Evolutionary conservation across 2,888 invertebrate genomes (phyloP).

Genomic region (Cataglyphis cursor): DNA sequence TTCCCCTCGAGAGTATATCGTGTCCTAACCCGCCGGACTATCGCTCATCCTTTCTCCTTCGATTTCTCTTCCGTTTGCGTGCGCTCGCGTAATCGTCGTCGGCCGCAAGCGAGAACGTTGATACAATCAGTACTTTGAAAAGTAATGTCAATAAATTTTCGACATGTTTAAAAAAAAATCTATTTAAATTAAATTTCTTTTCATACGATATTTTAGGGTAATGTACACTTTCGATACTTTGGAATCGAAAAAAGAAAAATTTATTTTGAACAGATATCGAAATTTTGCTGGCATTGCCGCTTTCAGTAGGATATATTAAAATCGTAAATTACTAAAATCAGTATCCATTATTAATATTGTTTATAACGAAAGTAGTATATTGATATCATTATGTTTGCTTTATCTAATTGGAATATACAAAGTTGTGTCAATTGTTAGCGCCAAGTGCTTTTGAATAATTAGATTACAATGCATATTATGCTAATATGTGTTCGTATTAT

Average conservation of each 20-base stretch:
- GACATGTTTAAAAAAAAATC: not conserved
- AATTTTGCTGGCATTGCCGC: not conserved
- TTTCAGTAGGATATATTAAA: not conserved
- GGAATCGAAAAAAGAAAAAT: not conserved
- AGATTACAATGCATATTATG: not conserved
- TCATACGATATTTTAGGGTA: not conserved
- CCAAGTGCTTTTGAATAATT: constrained; percentile 43
- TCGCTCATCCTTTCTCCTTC: constrained; percentile 71
- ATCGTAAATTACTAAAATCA: not conserved
- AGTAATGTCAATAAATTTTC: not conserved
- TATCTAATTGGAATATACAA: constrained; percentile 20
- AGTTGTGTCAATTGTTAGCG: constrained; percentile 9
- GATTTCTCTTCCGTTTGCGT: constrained; percentile 67
- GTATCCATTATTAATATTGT: constrained; percentile 9
- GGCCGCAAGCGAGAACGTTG: not conserved
- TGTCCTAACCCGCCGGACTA: constrained; percentile 55
- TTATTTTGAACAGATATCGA: not conserved
- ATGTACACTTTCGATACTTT: not conserved
- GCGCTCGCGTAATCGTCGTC: constrained; percentile 62
- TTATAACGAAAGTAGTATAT: not conserved
- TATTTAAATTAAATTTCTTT: not conserved
- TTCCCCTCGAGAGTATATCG: constrained; percentile 56
- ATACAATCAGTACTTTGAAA: not conserved
- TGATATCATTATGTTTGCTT: constrained; percentile 21
- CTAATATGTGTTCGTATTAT: not conserved